These are phyloP conservation scores for Gadus chalcogrammus DNA, from an alignment of 2,113 vertebrate species.

Conservation along the genomic window DNA sequence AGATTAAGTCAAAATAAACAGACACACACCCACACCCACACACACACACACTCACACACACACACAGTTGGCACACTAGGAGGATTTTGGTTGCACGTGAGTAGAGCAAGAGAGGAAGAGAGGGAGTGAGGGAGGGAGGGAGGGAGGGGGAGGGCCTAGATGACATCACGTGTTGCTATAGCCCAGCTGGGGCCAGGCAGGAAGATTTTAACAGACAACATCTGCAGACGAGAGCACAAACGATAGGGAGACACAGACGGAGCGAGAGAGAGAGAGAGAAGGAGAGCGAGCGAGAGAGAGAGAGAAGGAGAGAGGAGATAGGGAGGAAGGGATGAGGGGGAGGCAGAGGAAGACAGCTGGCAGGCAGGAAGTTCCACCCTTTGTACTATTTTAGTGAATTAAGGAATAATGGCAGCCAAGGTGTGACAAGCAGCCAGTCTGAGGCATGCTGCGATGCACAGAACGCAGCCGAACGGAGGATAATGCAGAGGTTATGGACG, in stretches of 20 bases:
- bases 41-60: conserved; percentile 27
- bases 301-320: too few relatives aligned
- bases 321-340: neutral
- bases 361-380: conserved; percentile 43
- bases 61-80: conserved; percentile 18
- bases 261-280: neutral
- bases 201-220: conserved; percentile 69
- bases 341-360: neutral
- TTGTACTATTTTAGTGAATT: neutral
- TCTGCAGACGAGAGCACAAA: conserved; percentile 56
- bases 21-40: conserved; percentile 23
- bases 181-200: conserved; percentile 71
- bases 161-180: conserved; percentile 80
- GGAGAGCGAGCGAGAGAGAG: neutral
- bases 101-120: conserved; percentile 12
- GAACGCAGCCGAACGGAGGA: too few relatives aligned
- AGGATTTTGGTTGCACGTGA: conserved; percentile 57
- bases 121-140: conserved; percentile 21
- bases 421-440: neutral
- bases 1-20: conserved; percentile 31
- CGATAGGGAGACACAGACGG: conserved; percentile 17
- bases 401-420: neutral
- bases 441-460: too few relatives aligned
- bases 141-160: conserved; percentile 58
- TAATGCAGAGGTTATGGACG: too few relatives aligned